These are phyloP conservation scores for Artibeus lituratus DNA, from an alignment of 2,797 vertebrate genomes.

Conservation along the genomic window DNA sequence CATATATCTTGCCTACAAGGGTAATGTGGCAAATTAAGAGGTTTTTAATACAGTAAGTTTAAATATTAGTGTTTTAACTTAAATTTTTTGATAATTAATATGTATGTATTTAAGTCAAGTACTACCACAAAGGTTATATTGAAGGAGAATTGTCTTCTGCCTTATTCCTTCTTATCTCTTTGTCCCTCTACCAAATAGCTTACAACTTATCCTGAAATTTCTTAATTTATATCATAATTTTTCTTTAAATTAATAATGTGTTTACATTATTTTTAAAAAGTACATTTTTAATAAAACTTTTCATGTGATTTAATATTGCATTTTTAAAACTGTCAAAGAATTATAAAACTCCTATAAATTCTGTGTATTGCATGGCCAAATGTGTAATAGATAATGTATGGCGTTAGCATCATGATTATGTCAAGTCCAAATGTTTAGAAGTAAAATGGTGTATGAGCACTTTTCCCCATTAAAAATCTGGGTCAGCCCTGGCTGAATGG, in stretches of 20 bases:
- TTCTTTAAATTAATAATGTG: neutral
- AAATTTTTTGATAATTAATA: neutral
- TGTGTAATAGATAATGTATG: neutral
- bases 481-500: neutral
- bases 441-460: neutral
- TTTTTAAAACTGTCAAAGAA: conserved; percentile 1
- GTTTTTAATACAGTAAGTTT: neutral
- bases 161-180: neutral
- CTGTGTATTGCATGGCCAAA: neutral
- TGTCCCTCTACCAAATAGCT: neutral
- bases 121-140: neutral
- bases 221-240: neutral
- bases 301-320: neutral
- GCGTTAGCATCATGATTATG: neutral
- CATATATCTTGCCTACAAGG: neutral
- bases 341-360: neutral
- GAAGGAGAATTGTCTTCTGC: neutral
- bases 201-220: neutral
- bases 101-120: neutral
- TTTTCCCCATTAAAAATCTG: neutral
- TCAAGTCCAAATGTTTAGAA: neutral
- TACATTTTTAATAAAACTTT: neutral
- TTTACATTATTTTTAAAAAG: neutral
- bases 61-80: conserved; percentile 7
- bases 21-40: neutral